Evolutionary conservation across 2,888 invertebrate genomes (phyloP).

Genomic region (Xestobium rufovillosum): DNA sequence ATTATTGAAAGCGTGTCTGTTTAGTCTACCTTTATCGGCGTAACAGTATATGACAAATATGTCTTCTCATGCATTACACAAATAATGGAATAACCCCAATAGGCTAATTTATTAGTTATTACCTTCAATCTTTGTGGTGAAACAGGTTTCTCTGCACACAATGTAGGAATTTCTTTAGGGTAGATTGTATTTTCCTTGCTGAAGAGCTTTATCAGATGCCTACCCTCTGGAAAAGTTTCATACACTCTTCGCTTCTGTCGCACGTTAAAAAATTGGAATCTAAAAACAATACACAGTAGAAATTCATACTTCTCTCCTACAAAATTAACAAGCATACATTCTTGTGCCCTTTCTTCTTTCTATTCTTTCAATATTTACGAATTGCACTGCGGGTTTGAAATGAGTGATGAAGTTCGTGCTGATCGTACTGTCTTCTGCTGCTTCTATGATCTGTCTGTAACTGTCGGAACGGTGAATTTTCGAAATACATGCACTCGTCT

Average conservation of each 20-base stretch:
- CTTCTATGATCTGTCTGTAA: conserved; percentile 41
- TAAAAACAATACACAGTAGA: conserved; percentile 27
- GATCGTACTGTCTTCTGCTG: conserved; percentile 33
- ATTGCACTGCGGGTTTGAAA: conserved; percentile 39
- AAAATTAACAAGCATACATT: conserved; percentile 35
- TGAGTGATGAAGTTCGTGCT: conserved; percentile 38
- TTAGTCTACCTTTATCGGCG: too few relatives aligned
- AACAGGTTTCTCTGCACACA: conserved; percentile 45
- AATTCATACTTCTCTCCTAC: neutral
- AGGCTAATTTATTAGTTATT: too few relatives aligned
- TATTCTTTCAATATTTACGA: conserved; percentile 40
- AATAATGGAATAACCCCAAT: too few relatives aligned
- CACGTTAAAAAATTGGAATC: conserved; percentile 47
- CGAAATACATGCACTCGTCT: conserved; percentile 51
- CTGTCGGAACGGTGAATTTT: conserved; percentile 49
- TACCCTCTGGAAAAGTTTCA: conserved; percentile 42
- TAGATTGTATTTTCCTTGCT: conserved; percentile 34
- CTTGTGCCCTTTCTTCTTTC: conserved; percentile 37
- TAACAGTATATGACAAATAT: too few relatives aligned
- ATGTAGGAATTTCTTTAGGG: conserved; percentile 39
- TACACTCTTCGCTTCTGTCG: conserved; percentile 43
- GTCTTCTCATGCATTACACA: too few relatives aligned
- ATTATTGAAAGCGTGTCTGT: too few relatives aligned
- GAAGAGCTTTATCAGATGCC: conserved; percentile 43
- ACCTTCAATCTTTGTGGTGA: conserved; percentile 53